Evolutionary conservation across 2,888 invertebrate genomes (phyloP), one percentile per base, ranked within the genome.

Genomic region (Philereme transversata): DNA sequence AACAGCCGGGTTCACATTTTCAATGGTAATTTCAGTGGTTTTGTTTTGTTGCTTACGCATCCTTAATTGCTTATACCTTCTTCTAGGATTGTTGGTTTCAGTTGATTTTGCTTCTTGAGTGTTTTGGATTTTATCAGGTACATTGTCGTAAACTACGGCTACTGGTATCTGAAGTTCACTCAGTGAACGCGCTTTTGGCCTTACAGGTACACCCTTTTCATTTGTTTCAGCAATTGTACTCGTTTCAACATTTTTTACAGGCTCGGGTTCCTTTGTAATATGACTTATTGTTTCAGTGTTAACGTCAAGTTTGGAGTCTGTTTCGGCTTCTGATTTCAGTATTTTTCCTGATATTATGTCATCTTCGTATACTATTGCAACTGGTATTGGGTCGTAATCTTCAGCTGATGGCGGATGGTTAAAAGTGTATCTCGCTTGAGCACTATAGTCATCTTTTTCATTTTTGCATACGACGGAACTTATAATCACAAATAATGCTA

Each of bases 341-440:
- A 54, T 46, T 62, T 64, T 48, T 53, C 36, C 52, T 5, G 51
- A 33, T 4, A 46, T 57, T 58, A 55, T 52, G 40, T 62, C 45
- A 48, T 71, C 56, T 7, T 75, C 72, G 53, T 70, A 72, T 9
- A 71, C 34, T 4, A 70, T 57, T 9, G 67, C 36, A 50, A 72
- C 80, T 40, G 79, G 72, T 60, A 77, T 68, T 10, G 71, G 54
- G 38, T 76, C 70, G 47, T 71, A 53, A n/a, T 65, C 57, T 61
- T 82, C 81, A 60, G 62, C 62, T 7, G 64, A 62, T 4, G 83
- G 82, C 7, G 86, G 83, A 67, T 81, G 85, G 56, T 86, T 78
- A 34, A 64, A 69, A 50, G 65, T 63, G 55, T 73, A 71, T 9
- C 55, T 65, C 40, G 56, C 64, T 63, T 56, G 48, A 41, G 35